Evolutionary conservation across 2,797 vertebrate species (phyloP), one percentile per base, ranked within the genome.

Genomic region (Lepilemur ruficaudatus): DNA sequence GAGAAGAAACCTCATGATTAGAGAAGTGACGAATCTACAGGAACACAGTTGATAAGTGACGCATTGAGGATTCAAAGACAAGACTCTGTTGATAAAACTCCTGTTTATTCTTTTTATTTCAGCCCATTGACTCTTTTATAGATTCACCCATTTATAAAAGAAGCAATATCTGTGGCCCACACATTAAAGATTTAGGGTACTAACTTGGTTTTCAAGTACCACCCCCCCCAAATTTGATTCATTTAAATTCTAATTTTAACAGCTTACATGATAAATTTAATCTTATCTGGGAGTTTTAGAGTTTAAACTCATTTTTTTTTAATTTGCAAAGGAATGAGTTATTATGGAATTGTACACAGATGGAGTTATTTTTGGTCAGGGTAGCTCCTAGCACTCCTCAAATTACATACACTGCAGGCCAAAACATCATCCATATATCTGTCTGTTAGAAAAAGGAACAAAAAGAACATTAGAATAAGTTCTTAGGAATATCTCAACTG

Each of bases 401-500:
- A 95, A 80, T 95, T 79, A 85, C 6, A 82, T 20, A 76, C 4
- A 69, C 4, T 94, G 15, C 2, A 79, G 81, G 48, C 20, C 30
- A 41, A 63, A 63, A 72, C 38, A 15, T 32, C 7, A 78, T 59
- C 48, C 14, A 72, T 67, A n/a, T 76, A 89, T 69, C n/a, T 94
- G 15, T 91, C 14, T 69, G 14, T 89, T 85, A 78, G 57, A 88
- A n/a, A n/a, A 97, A 80, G 50, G 35, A 81, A 43, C 46, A 82
- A 91, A 96, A 95, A 81, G 46, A 89, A 81, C 67, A 76, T 93
- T 87, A 52, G 20, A 91, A n/a, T 93, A 79, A 93, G 15, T 97
- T 97, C 85, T 97, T 70, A 93, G 46, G 81, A 96, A 82, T 78
- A 95, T 65, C 63, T 57, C 80, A 97, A 92, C 12, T 35, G 76